These are phyloP conservation scores for Lerista edwardsae DNA, from an alignment of 2,797 vertebrate genomes.

Conservation along the genomic window DNA sequence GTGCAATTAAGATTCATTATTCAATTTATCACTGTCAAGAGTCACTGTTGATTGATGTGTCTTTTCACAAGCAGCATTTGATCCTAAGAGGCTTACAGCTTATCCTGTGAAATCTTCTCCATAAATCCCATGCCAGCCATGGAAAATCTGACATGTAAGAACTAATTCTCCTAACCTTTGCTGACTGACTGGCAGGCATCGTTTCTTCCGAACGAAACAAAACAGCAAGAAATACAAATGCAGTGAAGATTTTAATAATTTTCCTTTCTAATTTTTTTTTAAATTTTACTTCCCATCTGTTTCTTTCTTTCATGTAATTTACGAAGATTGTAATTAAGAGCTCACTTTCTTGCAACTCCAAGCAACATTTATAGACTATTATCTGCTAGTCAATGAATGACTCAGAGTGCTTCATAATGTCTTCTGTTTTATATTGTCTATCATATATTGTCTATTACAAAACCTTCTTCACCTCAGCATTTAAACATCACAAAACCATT, in stretches of 20 bases:
- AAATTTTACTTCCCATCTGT: neutral
- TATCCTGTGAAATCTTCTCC: constrained; percentile 18
- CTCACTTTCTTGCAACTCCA: constrained; percentile 21
- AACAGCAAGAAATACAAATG: neutral
- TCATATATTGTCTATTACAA: constrained; percentile 20
- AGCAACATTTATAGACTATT: constrained; percentile 6
- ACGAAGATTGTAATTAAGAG: constrained; percentile 13
- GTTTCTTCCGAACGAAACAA: constrained; percentile 6
- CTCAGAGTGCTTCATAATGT: constrained; percentile 20
- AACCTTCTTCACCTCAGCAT: neutral
- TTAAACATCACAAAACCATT: constrained; percentile 15
- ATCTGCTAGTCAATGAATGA: constrained; percentile 5
- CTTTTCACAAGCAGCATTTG: constrained; percentile 24
- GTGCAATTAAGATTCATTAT: constrained; percentile 30
- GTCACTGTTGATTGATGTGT: constrained; percentile 14
- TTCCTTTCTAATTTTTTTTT: constrained; percentile 10
- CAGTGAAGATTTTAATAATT: neutral
- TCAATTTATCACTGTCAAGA: constrained; percentile 35
- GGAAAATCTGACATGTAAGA: neutral
- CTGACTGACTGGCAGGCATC: neutral
- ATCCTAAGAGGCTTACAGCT: neutral
- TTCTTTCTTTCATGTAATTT: neutral
- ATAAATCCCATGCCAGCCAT: constrained; percentile 5
- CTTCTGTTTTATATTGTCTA: neutral
- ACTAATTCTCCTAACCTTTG: neutral